Evolutionary conservation across 2,888 invertebrate species (phyloP).

Genomic region (Ctena decussata): DNA sequence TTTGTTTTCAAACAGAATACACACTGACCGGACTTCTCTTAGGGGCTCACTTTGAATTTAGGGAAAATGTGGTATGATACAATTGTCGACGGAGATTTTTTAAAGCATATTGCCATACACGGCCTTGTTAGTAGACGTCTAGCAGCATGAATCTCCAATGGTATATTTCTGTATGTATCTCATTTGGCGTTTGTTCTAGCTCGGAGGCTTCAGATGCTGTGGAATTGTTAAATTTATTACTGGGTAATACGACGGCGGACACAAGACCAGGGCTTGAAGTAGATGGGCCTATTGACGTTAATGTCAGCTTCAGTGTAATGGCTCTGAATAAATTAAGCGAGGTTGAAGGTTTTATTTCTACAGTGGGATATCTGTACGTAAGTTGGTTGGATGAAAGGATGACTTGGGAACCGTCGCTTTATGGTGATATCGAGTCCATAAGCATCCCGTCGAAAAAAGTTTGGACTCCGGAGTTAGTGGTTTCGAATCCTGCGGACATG

Average conservation of each 20-base stretch:
- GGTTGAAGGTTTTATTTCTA: conserved; percentile 11
- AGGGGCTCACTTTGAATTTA: too few species aligned
- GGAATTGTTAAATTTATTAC: neutral
- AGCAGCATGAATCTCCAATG: too few species aligned
- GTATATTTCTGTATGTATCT: too few species aligned
- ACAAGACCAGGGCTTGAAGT: neutral
- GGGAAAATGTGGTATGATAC: too few species aligned
- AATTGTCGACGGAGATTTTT: too few species aligned
- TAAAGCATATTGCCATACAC: too few species aligned
- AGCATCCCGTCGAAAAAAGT: neutral
- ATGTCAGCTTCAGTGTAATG: neutral
- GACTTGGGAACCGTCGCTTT: neutral
- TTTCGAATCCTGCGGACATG: neutral
- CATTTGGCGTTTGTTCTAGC: neutral
- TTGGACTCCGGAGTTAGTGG: neutral
- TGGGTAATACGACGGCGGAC: neutral
- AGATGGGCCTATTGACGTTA: neutral
- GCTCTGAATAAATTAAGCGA: neutral
- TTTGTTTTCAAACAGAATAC: too few species aligned
- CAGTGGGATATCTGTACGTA: neutral
- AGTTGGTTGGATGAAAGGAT: conserved; percentile 3
- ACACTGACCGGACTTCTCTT: too few species aligned
- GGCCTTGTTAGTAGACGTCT: too few species aligned
- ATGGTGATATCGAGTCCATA: neutral
- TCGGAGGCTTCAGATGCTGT: neutral